Evolutionary conservation across 2,888 invertebrate species (phyloP).

Genomic region (Tetragonula carbonaria): DNA sequence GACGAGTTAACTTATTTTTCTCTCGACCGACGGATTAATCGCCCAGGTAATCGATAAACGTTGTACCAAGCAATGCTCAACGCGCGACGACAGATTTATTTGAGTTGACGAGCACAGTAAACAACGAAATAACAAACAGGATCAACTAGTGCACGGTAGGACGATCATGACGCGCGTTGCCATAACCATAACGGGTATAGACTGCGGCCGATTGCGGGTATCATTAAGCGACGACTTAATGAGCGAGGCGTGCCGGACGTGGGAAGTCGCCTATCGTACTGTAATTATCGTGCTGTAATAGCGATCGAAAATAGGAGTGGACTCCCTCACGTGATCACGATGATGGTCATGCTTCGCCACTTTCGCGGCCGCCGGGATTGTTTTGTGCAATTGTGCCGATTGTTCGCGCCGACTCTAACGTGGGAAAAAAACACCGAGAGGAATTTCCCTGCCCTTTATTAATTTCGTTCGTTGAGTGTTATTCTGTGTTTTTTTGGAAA

Average conservation of each 20-base stretch:
- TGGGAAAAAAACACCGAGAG: background rate
- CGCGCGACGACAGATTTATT: constrained; percentile 31
- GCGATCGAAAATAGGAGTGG: constrained; percentile 68
- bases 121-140: constrained; percentile 56
- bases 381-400: constrained; percentile 10
- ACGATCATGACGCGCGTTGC: constrained; percentile 48
- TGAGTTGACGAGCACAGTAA: constrained; percentile 13
- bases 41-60: background rate
- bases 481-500: background rate
- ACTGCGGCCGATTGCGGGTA: constrained; percentile 73
- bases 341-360: constrained; percentile 39
- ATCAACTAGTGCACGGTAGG: constrained; percentile 55
- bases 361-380: constrained; percentile 21
- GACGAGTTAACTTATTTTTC: background rate
- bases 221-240: constrained; percentile 80
- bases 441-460: background rate
- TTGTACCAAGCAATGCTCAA: background rate
- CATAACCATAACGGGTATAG: constrained; percentile 51
- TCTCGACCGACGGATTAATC: background rate
- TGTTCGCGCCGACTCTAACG: constrained; percentile 5
- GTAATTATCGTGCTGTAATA: constrained; percentile 71
- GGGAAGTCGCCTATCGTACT: constrained; percentile 73
- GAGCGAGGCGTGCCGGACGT: constrained; percentile 79
- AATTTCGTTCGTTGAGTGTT: background rate
- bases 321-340: constrained; percentile 55